Percentiles rank a stretch among this genome's conserved stretches.
These are phyloP conservation scores for Zygogramma bicolorata DNA, from an alignment of 2,888 invertebrate genomes.

Conservation along the genomic window DNA sequence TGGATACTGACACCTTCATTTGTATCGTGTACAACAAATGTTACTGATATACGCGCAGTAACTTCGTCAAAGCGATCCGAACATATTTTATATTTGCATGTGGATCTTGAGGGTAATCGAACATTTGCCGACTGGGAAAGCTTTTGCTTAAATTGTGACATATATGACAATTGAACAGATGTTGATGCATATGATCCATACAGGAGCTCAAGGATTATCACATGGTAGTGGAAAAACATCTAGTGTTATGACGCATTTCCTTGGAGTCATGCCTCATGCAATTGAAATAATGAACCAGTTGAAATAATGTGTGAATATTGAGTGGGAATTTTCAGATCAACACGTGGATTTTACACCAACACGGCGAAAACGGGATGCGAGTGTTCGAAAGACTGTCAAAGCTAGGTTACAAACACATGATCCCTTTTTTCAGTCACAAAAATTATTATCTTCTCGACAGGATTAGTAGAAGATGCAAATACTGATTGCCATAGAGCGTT, in stretches of 20 bases:
- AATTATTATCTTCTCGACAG: slow-evolving; percentile 1
- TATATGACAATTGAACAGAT: slow-evolving; percentile 10
- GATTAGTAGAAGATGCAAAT: slow-evolving; percentile 1
- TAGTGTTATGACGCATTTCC: slow-evolving; percentile 11
- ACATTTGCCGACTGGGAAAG: slow-evolving; percentile 4
- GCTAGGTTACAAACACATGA: neutral
- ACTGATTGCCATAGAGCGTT: neutral
- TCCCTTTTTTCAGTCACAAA: neutral
- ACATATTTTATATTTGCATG: neutral
- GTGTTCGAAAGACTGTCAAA: neutral
- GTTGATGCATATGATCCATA: slow-evolving; percentile 4
- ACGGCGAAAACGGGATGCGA: neutral
- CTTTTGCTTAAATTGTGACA: slow-evolving; percentile 1
- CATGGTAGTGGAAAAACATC: slow-evolving; percentile 6
- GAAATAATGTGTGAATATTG: neutral
- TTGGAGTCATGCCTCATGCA: neutral
- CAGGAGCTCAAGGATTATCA: slow-evolving; percentile 13
- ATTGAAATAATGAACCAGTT: neutral
- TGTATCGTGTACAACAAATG: neutral
- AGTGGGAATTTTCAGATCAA: slow-evolving; percentile 4
- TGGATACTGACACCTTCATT: neutral
- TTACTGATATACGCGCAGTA: neutral
- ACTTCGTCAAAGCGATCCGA: neutral
- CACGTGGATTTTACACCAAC: neutral
- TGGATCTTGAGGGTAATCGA: neutral